Conservation (phyloP, 1,140 invertebrate species). For the Formica exsecta region DNA sequence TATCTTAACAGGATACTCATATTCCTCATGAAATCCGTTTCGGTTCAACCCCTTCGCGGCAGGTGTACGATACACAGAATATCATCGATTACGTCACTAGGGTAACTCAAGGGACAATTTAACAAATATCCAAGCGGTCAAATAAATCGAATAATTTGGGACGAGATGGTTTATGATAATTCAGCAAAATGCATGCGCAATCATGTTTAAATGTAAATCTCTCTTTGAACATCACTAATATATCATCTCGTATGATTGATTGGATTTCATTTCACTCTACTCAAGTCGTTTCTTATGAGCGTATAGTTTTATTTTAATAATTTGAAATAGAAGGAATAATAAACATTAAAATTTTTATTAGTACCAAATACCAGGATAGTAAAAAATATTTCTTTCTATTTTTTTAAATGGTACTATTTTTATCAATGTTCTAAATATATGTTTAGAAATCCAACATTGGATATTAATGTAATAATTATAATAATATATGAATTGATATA, state of each 20-base stretch:
- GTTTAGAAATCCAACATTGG: not conserved
- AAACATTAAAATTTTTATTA: not conserved
- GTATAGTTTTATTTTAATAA: not conserved
- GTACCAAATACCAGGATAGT: not conserved
- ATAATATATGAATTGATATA: conserved; percentile 2
- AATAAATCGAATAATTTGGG: conserved; percentile 52
- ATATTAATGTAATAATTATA: not conserved
- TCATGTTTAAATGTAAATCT: conserved; percentile 29
- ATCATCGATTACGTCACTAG: conserved; percentile 38
- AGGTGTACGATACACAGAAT: not conserved
- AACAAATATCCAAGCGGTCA: conserved; percentile 15
- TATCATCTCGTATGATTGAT: not conserved
- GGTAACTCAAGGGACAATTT: conserved; percentile 33
- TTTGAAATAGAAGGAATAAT: not conserved
- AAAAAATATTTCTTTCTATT: not conserved
- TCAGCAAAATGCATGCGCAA: not conserved
- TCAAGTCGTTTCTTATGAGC: not conserved
- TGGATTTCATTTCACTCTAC: not conserved
- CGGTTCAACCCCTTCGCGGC: conserved; percentile 26
- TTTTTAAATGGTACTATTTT: not conserved
- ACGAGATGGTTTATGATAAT: conserved; percentile 35
- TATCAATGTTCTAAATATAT: not conserved
- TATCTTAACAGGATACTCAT: conserved; percentile 35
- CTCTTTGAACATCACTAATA: not conserved
- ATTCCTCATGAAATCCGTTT: conserved; percentile 12